These are phyloP conservation scores for Eupithecia exiguata DNA, from an alignment of 2,888 invertebrate species.

Conservation along the genomic window DNA sequence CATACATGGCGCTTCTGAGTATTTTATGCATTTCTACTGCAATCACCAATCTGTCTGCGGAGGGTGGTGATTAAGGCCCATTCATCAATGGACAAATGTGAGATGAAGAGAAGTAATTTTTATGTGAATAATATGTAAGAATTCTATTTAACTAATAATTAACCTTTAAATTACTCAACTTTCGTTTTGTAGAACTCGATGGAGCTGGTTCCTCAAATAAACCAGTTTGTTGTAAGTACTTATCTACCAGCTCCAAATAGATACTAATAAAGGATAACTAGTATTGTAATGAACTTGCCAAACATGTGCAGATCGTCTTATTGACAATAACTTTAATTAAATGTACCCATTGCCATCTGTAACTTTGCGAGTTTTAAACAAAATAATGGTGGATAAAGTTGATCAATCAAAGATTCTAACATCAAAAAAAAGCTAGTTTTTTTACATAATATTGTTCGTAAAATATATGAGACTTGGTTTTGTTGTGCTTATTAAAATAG, in stretches of 20 bases:
- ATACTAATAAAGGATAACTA: background rate
- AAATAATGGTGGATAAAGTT: background rate
- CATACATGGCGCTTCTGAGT: background rate
- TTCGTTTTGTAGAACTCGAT: background rate
- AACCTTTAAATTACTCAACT: background rate
- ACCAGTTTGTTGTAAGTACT: slow-evolving; percentile 3
- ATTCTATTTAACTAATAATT: background rate
- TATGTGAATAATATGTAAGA: background rate
- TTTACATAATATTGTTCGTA: background rate
- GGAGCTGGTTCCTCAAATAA: background rate
- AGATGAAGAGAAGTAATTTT: background rate
- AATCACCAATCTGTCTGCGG: background rate
- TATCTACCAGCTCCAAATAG: background rate
- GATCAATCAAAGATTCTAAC: background rate
- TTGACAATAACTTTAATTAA: slow-evolving; percentile 2
- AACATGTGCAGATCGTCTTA: slow-evolving; percentile 19
- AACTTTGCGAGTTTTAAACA: background rate
- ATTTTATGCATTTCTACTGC: background rate
- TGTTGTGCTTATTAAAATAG: background rate
- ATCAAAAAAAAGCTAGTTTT: background rate
- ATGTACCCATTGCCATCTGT: background rate
- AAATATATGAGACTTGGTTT: background rate
- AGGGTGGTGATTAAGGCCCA: background rate
- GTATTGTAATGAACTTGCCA: slow-evolving; percentile 5
- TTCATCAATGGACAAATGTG: background rate